These are phyloP conservation scores for Pseudachorutes palmiensis DNA, from an alignment of 1,140 invertebrate species.

Conservation along the genomic window DNA sequence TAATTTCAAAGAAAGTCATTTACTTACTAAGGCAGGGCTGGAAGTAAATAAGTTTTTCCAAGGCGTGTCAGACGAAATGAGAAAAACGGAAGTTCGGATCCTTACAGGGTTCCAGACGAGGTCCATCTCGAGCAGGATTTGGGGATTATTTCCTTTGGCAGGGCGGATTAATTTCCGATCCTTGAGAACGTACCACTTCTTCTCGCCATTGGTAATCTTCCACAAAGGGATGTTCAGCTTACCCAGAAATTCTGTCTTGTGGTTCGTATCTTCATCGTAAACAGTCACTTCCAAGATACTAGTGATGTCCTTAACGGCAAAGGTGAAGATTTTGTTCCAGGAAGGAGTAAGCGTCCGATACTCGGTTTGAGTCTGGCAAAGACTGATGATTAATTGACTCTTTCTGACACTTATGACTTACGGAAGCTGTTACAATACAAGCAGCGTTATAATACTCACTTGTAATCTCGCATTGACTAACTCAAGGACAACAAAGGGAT, in stretches of 20 bases:
- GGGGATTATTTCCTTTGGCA: constrained; percentile 81
- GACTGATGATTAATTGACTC: not conserved
- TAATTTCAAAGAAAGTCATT: constrained; percentile 41
- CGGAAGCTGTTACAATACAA: no score
- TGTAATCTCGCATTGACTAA: constrained; percentile 82
- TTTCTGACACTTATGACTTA: not conserved
- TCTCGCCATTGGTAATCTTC: constrained; percentile 80
- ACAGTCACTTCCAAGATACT: constrained; percentile 93
- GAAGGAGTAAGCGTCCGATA: constrained; percentile 93
- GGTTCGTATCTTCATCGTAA: constrained; percentile 95
- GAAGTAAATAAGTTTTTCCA: no score
- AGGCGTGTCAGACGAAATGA: no score
- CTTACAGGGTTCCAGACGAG: constrained; percentile 85
- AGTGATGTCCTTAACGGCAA: constrained; percentile 96
- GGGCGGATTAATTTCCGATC: constrained; percentile 83
- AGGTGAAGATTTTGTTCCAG: constrained; percentile 98
- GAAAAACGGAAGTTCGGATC: no score
- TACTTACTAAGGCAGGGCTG: no score
- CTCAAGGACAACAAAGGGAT: constrained; percentile 96
- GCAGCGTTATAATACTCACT: no score
- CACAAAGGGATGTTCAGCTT: constrained; percentile 83
- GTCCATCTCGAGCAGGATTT: constrained; percentile 85
- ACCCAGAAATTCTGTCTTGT: constrained; percentile 95
- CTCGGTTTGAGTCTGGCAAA: constrained; percentile 86
- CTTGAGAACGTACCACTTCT: constrained; percentile 91